A percentile compares a stretch with the other conserved stretches of the same genome.
phyloP scores from a whole-genome alignment of 2,888 invertebrate genomes.

The Merodon equestris region DNA sequence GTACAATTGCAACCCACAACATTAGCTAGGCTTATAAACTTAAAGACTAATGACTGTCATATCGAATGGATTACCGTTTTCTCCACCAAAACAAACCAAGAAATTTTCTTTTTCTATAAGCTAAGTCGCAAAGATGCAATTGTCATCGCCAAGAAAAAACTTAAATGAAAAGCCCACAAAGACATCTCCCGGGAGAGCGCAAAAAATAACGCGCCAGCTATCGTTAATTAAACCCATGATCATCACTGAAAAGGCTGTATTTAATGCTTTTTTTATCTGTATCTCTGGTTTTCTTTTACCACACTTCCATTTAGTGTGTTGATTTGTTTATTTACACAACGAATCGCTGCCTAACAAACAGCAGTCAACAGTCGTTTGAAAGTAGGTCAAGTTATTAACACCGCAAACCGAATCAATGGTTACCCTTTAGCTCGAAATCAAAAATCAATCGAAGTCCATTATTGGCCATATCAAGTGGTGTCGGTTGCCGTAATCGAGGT shows the following conservation, averaged over 20 bases:
- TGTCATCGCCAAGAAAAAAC: background rate
- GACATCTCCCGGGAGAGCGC: too few species aligned
- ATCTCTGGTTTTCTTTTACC: conserved; percentile 2
- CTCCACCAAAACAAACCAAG: background rate
- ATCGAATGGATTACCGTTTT: too few species aligned
- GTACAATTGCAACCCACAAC: too few species aligned
- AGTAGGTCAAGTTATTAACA: conserved; percentile 40
- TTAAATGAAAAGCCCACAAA: too few species aligned
- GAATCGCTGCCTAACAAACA: too few species aligned
- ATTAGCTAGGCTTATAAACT: too few species aligned
- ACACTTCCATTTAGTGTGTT: background rate
- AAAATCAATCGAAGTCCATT: conserved; percentile 21
- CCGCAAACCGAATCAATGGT: conserved; percentile 4
- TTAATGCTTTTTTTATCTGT: conserved; percentile 7
- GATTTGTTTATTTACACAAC: conserved; percentile 21
- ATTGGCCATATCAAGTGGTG: conserved; percentile 26
- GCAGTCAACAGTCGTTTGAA: conserved; percentile 7
- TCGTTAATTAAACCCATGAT: conserved; percentile 22
- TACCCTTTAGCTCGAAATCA: background rate
- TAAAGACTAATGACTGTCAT: too few species aligned
- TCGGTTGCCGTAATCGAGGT: background rate
- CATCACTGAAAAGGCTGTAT: too few species aligned
- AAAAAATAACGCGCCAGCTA: background rate
- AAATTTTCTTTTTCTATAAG: background rate
- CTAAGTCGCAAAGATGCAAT: background rate